These are phyloP conservation scores for Heliconius hewitsoni DNA, from an alignment of 1,140 invertebrate species.

Conservation along the genomic window DNA sequence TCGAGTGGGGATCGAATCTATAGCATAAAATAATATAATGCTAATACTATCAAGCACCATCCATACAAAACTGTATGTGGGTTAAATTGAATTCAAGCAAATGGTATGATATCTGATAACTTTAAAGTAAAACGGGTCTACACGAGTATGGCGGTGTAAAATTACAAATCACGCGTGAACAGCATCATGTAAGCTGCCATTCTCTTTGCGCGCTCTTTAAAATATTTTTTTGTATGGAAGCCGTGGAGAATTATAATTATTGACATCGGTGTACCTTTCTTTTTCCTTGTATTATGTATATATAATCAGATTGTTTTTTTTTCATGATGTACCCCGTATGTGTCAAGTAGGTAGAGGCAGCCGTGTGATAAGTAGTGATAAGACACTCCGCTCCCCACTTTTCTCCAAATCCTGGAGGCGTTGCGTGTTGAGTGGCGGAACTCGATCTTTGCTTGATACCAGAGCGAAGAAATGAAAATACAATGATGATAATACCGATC, in stretches of 20 bases:
- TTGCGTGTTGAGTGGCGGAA: no score
- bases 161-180: slow-evolving; percentile 28
- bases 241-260: not conserved
- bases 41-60: not conserved
- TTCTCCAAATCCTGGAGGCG: no score
- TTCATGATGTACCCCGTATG: no score
- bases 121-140: slow-evolving; percentile 17
- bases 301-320: not conserved
- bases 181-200: slow-evolving; percentile 20
- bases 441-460: no score
- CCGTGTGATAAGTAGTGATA: no score
- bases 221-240: slow-evolving; percentile 1
- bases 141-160: slow-evolving; percentile 23
- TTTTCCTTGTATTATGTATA: not conserved
- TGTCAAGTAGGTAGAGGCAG: no score
- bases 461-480: no score
- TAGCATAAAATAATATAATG: not conserved
- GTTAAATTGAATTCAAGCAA: slow-evolving; percentile 20
- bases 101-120: slow-evolving; percentile 17
- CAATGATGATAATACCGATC: no score
- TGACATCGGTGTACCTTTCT: not conserved
- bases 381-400: no score
- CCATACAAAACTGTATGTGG: not conserved
- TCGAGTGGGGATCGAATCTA: no score
- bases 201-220: slow-evolving; percentile 16